Evolutionary conservation across 2,888 invertebrate genomes (phyloP), one percentile per base, ranked within the genome.

Genomic region (Apocheima hispidaria): DNA sequence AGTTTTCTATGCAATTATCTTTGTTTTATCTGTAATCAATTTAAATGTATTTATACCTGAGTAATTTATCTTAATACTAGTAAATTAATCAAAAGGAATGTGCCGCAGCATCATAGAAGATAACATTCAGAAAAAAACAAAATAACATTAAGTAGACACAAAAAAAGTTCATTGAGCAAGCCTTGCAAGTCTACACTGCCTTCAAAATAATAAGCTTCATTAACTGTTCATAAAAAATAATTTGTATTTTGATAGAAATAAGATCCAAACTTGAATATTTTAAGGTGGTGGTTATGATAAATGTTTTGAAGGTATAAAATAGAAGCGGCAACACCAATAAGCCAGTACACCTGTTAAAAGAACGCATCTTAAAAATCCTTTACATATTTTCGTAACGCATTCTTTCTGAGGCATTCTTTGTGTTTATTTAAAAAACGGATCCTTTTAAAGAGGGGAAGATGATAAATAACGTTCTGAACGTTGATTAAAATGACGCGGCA

Each of bases 341-440:
- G 72, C 73, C 75, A 72, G 81, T 82, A 84, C 90, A 90, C 90
- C 90, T 90, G 89, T 90, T 88, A 85, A 81, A 79, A 81, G 79
- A 80, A 76, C 69, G 71, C 75, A 70, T 77, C 79, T 44, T 79
- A 80, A 79, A 83, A 88, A 86, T 85, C 87, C 84, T 87, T 84
- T 83, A 87, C 83, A 87, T 89, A 88, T 89, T 89, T 89, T 88
- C 80, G 79, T 87, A 85, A 79, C 83, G 83, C 87, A 88, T 90
- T 89, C 88, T 85, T 86, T 70, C 50, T 73, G 75, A 73, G 63
- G 73, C 80, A 86, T 86, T 87, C 84, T 84, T 86, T 81, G 74
- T 84, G 81, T 87, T 85, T 85, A 79, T 82, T 81, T 80, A 74
- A 75, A 78, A 79, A 81, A 79, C 36, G 75, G 73, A 71, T 78